Conservation (phyloP, 2,797 vertebrate species). For the Lateolabrax maculatus region DNA sequence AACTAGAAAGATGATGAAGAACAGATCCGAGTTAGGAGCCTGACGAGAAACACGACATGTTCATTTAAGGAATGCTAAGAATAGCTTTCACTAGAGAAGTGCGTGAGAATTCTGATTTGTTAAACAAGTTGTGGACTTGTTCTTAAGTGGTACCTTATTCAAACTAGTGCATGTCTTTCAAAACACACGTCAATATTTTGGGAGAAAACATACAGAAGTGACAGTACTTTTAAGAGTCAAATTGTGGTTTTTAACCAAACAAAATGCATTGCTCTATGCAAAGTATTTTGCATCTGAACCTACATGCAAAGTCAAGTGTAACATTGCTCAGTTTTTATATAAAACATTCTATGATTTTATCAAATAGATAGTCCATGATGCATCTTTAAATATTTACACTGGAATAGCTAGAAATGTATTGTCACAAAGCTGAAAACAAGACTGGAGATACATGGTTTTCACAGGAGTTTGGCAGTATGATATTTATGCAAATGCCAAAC, state of each 20-base stretch:
- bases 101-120: not conserved
- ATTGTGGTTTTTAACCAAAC: not conserved
- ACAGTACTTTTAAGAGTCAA: not conserved
- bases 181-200: not conserved
- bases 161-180: not conserved
- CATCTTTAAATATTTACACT: not conserved
- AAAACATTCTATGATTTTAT: not conserved
- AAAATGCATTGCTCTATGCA: too few species aligned
- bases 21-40: constrained; percentile 17
- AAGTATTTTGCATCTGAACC: not conserved
- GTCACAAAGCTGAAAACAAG: too few species aligned
- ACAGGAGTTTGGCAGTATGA: not conserved
- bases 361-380: not conserved
- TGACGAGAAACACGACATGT: not conserved
- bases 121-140: not conserved
- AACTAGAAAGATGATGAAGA: constrained; percentile 11
- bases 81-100: not conserved
- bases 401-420: not conserved
- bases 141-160: not conserved
- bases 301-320: not conserved
- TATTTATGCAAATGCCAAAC: not conserved
- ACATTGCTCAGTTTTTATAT: not conserved
- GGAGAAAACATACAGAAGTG: not conserved
- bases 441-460: too few species aligned
- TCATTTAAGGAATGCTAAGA: constrained; percentile 6